These are phyloP conservation scores for Drosophila ercepeae DNA, from an alignment of 1,140 invertebrate species.

Conservation along the genomic window DNA sequence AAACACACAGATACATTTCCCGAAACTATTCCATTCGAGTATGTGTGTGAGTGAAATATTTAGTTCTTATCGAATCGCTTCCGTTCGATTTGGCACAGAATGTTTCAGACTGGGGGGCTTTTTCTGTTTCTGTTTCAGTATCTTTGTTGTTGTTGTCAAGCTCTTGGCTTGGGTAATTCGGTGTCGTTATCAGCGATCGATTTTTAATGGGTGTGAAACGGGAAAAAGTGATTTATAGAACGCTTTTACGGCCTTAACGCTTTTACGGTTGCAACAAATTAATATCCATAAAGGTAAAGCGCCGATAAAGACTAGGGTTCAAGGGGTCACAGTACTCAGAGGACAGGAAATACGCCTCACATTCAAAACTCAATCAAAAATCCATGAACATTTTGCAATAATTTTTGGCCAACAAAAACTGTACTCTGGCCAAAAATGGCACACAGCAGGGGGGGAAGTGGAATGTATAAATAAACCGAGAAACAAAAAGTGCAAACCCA, in stretches of 20 bases:
- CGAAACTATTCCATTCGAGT: constrained; percentile 24
- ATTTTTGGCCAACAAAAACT: constrained; percentile 63
- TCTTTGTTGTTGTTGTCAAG: constrained; percentile 33
- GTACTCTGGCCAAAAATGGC: constrained; percentile 52
- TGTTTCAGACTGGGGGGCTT: constrained; percentile 14
- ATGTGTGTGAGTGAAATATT: constrained; percentile 3
- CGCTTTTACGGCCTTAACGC: too few species aligned
- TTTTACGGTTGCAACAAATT: constrained; percentile 40
- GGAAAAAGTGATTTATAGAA: constrained; percentile 50
- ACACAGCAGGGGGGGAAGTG: constrained; percentile 29
- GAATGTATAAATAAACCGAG: constrained; percentile 44
- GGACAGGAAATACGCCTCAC: background rate
- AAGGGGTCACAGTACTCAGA: background rate
- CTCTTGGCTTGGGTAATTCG: constrained; percentile 18
- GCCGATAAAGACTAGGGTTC: constrained; percentile 3
- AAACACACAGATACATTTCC: too few species aligned
- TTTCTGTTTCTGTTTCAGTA: constrained; percentile 6
- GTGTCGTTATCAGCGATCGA: constrained; percentile 44
- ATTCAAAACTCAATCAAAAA: constrained; percentile 10
- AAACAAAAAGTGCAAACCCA: constrained; percentile 65
- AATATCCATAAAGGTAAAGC: constrained; percentile 22
- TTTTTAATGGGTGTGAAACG: constrained; percentile 49
- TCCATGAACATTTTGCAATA: constrained; percentile 30
- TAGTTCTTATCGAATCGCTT: constrained; percentile 66
- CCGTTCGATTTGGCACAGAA: constrained; percentile 67